Evolutionary conservation across 2,113 vertebrate species (phyloP), one percentile per base, ranked within the genome.

Genomic region (Plectropomus leopardus): DNA sequence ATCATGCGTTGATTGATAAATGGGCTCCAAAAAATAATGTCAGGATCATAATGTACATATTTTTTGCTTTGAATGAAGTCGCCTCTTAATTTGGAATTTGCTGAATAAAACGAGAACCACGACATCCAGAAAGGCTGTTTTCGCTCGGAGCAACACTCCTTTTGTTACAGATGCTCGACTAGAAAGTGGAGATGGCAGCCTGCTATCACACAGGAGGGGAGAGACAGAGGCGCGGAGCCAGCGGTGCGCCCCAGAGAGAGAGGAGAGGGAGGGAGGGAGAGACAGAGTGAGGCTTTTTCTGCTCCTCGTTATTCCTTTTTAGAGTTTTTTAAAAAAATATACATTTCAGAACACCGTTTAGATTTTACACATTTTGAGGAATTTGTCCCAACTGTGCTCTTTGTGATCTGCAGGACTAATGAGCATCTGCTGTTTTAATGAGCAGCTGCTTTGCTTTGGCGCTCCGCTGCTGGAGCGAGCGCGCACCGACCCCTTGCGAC

Each of bases 401-500:
- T 34, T 42, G 72, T 84, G 55, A 87, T 83, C 61, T 66, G 83
- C 28, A 14, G 71, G 59, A 74, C 87, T 91, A 86, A 92, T 86
- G 86, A 89, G 87, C 90, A 88, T 83, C 90, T 90, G 93, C 87
- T 86, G 88, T 65, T 91, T 89, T 85, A 92, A 94, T 92, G 89
- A 90, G 91, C 89, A 91, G 88, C 88, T 90, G 88, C 87, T 85
- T 72, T 61, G 65, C 84, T 63, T 73, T 82, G 77, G 76, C 72
- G 82, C 78, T 57, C 51, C 72, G 24, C 59, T 55, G 64, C 7
- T 28, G 7, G 30, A 67, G 26, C 60, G 50, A 24, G 11, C 32
- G 19, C 9, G 21, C 10, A 76, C 60, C 69, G 92, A 86, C 92
- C 76, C 85, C 91, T 90, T 8, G 68, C 67, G 92, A 50, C 14